Evolutionary conservation across 1,140 invertebrate species (phyloP).

Genomic region (Eumaeus atala): DNA sequence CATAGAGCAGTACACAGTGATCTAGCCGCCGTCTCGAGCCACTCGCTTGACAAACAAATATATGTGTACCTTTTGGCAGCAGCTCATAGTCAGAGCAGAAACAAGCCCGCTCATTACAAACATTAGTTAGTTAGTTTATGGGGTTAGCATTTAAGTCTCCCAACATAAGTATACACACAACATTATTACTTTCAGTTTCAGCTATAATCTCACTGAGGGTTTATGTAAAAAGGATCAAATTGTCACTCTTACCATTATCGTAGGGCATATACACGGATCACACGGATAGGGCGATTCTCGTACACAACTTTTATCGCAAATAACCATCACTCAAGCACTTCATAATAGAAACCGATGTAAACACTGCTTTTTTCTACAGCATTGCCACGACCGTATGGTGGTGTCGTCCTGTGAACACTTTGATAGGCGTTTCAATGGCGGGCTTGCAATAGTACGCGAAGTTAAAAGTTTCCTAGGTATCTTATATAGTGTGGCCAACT

Average conservation of each 20-base stretch:
- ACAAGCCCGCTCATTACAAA: not conserved
- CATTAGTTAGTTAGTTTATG: not conserved
- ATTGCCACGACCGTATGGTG: too few species aligned
- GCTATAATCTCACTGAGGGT: too few species aligned
- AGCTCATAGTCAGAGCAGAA: not conserved
- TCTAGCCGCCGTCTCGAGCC: too few species aligned
- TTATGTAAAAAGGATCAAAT: slow-evolving; percentile 1
- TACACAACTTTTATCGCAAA: not conserved
- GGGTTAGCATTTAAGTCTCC: not conserved
- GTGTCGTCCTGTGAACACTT: too few species aligned
- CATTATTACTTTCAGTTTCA: too few species aligned
- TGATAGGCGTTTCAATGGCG: too few species aligned
- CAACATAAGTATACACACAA: not conserved
- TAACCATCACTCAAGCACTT: not conserved
- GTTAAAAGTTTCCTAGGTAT: too few species aligned
- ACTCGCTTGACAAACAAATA: not conserved
- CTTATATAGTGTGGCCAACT: too few species aligned
- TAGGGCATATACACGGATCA: not conserved
- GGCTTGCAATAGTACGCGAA: too few species aligned
- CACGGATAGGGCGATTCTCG: not conserved
- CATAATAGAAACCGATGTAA: not conserved
- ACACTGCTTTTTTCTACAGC: too few species aligned
- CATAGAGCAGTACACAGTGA: too few species aligned
- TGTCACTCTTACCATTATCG: not conserved
- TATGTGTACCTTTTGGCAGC: not conserved